These are phyloP conservation scores for Allygus modestus DNA, from an alignment of 2,888 invertebrate species.

Conservation along the genomic window DNA sequence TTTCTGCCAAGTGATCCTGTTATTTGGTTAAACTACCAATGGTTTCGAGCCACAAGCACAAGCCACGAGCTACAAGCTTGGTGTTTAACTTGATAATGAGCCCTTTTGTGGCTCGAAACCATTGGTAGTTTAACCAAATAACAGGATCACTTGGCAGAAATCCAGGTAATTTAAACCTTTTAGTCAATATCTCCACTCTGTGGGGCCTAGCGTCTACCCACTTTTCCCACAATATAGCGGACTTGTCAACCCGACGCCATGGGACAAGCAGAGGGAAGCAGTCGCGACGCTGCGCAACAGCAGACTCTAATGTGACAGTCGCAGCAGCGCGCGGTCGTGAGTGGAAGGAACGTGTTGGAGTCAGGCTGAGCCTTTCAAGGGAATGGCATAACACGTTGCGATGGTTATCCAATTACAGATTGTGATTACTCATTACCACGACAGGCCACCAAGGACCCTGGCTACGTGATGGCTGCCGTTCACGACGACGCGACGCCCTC, in stretches of 20 bases:
- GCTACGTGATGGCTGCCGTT: slow-evolving; percentile 35
- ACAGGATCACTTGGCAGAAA: no score
- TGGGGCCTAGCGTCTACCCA: no score
- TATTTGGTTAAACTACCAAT: no score
- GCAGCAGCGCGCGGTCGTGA: neutral
- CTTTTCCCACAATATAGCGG: no score
- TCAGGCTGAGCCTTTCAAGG: slow-evolving; percentile 53
- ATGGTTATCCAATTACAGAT: slow-evolving; percentile 58
- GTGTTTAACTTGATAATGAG: no score
- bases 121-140: no score
- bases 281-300: neutral
- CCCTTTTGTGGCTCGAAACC: no score
- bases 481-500: slow-evolving; percentile 34
- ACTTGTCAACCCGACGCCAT: neutral
- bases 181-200: no score
- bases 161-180: no score
- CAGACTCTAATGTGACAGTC: slow-evolving; percentile 32
- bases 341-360: slow-evolving; percentile 9
- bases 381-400: slow-evolving; percentile 46
- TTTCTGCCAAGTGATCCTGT: no score
- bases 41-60: no score
- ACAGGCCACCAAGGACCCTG: slow-evolving; percentile 13
- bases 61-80: no score
- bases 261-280: neutral
- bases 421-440: slow-evolving; percentile 55